Evolutionary conservation across 1,140 invertebrate genomes (phyloP).

Genomic region (Meloidogyne hapla): DNA sequence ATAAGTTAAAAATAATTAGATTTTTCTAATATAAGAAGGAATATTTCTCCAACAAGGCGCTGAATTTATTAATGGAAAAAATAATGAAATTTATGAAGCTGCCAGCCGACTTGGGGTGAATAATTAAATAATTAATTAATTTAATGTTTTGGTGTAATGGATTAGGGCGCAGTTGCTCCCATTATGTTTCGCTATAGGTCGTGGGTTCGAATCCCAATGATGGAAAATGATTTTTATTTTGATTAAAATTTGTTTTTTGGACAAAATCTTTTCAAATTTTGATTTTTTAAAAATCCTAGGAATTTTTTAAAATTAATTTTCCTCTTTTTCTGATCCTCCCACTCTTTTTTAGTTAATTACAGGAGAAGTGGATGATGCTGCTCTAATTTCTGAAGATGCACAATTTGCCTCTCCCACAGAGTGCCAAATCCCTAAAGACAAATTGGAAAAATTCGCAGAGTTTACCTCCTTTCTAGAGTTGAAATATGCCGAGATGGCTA

Average conservation of each 20-base stretch:
- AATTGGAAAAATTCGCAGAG: constrained; percentile 15
- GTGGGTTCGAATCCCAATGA: neutral
- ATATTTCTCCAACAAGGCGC: constrained; percentile 40
- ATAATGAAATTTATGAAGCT: constrained; percentile 35
- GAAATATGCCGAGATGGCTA: constrained; percentile 20
- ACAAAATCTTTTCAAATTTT: neutral
- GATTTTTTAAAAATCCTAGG: neutral
- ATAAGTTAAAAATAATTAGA: neutral
- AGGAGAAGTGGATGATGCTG: constrained; percentile 27
- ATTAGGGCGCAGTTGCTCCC: neutral
- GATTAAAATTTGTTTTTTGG: too few relatives aligned
- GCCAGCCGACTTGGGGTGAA: constrained; percentile 19
- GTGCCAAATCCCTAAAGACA: constrained; percentile 1
- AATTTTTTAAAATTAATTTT: neutral
- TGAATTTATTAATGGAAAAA: constrained; percentile 41
- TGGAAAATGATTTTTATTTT: neutral
- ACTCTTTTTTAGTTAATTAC: constrained; percentile 19
- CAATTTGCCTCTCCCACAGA: neutral
- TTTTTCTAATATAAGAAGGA: constrained; percentile 23
- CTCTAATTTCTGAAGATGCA: constrained; percentile 3
- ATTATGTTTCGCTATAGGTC: neutral
- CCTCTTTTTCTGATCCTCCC: neutral
- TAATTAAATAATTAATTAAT: neutral
- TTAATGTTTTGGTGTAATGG: neutral
- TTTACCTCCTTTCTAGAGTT: constrained; percentile 26